phyloP scores from a whole-genome alignment of 2,888 invertebrate genomes.

The Cacoxenus indagator region DNA sequence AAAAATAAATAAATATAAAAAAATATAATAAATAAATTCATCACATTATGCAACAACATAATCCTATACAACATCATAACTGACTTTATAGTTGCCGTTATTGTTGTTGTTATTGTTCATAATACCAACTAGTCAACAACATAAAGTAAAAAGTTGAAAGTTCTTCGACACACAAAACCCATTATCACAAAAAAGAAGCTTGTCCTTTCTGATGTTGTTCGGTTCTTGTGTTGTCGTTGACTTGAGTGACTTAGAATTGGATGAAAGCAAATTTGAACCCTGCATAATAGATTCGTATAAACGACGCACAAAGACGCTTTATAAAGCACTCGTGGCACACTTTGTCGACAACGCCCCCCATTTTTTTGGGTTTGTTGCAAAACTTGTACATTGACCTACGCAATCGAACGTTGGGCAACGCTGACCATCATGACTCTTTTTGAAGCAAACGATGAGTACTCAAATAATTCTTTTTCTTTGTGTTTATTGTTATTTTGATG shows the following conservation, averaged over 20 bases:
- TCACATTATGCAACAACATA: constrained; percentile 3
- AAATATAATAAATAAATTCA: constrained; percentile 31
- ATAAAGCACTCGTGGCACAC: neutral
- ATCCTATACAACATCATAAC: constrained; percentile 10
- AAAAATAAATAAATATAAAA: too few relatives aligned
- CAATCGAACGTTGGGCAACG: neutral
- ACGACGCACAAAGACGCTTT: neutral
- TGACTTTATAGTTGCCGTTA: neutral
- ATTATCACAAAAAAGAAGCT: constrained; percentile 40
- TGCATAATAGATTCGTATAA: constrained; percentile 21
- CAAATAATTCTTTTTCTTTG: constrained; percentile 19
- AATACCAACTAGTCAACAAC: constrained; percentile 35
- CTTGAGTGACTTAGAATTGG: neutral
- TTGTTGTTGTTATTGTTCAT: neutral
- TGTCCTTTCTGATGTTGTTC: too few relatives aligned
- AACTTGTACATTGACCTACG: neutral
- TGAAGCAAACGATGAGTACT: constrained; percentile 10
- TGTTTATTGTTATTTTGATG: neutral
- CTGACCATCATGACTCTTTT: constrained; percentile 16
- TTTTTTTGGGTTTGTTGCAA: too few relatives aligned
- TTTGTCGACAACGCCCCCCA: neutral
- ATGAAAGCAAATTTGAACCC: constrained; percentile 14
- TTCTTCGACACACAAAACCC: constrained; percentile 62
- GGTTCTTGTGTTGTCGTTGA: too few relatives aligned
- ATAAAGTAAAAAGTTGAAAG: constrained; percentile 65